Base-by-base conservation (phyloP, 1,140 invertebrate genomes). In the Rhopalosiphum padi region DNA sequence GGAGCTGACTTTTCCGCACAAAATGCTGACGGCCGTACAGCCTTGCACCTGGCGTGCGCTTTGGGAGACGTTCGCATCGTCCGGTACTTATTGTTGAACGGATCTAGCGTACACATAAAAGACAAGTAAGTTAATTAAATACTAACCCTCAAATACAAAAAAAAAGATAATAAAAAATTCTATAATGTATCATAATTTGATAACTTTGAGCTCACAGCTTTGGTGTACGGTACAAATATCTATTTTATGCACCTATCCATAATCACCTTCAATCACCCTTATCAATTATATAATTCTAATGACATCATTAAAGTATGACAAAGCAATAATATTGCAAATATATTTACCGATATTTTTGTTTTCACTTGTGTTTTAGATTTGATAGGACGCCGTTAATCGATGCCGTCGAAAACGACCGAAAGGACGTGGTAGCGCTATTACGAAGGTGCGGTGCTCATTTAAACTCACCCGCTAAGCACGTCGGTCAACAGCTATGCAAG, bases 91-190 rank as follows among this genome's bases (percentile, higher is more conserved):
- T 95, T 99, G 37, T 96, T 96, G 83, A 96, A 98, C 94, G 98
- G 98, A 2, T 98, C 97, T 0, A 97, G 97, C 91, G 97, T 99
- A n/a, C 98, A 99, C 94, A 95, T 96, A 60, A 97, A 97, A 94
- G 97, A 98, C 94, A 96, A 96, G 95, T 96, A 95, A 94, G 94
- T 46, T 41, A 23, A 82, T 68, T 30, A n/a, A 68, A 68, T 22
- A 9, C 0, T 30, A 25, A 25, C 1, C 1, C 55, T 8, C 23
- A 30, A 9, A 9, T 11, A n/a, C 30, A n/a, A 68, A 68, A n/a
- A 68, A 68, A 68, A 68, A 68, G n/a, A 48, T 18, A n/a, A n/a
- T 60, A n/a, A 0, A 60, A 60, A 60, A 60, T 30, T 68, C 11
- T 68, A 68, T n/a, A 11, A 8, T 15, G 9, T 77, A n/a, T 5